A percentile compares a stretch with the other conserved stretches of the same genome.
These are phyloP conservation scores for Pseudomyrmex pallidus DNA, from an alignment of 1,140 invertebrate species.

Conservation along the genomic window DNA sequence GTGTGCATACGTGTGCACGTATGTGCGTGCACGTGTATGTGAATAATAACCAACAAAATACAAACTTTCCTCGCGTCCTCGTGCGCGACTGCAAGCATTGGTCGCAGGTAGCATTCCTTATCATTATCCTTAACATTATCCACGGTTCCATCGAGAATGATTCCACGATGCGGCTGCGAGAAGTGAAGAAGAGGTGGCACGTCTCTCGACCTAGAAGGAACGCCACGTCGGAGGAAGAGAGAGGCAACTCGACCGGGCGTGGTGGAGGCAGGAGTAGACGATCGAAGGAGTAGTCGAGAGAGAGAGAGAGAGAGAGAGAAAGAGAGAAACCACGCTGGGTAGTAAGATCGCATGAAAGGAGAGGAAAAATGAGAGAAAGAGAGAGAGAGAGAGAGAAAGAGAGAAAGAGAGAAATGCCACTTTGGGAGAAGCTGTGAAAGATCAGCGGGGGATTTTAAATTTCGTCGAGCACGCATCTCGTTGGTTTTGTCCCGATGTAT, in stretches of 20 bases:
- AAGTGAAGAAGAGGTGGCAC: constrained; percentile 64
- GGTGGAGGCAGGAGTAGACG: not conserved
- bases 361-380: no score
- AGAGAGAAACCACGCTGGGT: not conserved
- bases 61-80: not conserved
- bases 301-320: not conserved
- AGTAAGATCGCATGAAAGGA: no score
- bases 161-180: constrained; percentile 69
- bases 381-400: not conserved
- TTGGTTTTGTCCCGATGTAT: constrained; percentile 8
- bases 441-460: constrained; percentile 46
- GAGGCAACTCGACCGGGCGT: not conserved
- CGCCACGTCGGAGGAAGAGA: constrained; percentile 14
- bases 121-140: constrained; percentile 72
- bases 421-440: constrained; percentile 11
- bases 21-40: no score
- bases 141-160: constrained; percentile 75
- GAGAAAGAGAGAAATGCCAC: not conserved
- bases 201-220: constrained; percentile 48
- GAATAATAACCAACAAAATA: constrained; percentile 9
- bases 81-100: not conserved
- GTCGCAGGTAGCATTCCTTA: constrained; percentile 60
- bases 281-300: constrained; percentile 22
- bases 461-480: not conserved
- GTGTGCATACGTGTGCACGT: not conserved